These are phyloP conservation scores for Drosophila virilis DNA, from an alignment of 1,140 invertebrate species.

Conservation along the genomic window DNA sequence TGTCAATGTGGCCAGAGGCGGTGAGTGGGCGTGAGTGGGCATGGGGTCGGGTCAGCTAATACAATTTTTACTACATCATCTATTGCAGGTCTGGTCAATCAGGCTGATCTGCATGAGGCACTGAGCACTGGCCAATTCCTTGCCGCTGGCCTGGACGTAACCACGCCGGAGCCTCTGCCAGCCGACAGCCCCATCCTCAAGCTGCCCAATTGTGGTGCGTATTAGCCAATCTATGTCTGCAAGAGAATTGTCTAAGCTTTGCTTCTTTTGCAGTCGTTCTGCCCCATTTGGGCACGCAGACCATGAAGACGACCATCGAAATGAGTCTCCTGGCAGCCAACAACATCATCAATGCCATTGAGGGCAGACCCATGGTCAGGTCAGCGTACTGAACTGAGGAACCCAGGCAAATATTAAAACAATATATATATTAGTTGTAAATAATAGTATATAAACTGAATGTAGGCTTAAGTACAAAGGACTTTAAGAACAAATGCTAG, in stretches of 20 bases:
- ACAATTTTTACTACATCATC: accelerated
- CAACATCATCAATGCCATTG: slow-evolving; percentile 92
- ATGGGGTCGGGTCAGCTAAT: too few species aligned
- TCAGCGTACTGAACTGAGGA: slow-evolving; percentile 74
- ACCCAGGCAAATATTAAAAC: background rate
- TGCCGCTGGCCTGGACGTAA: slow-evolving; percentile 95
- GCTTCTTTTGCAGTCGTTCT: slow-evolving; percentile 87
- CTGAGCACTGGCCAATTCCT: slow-evolving; percentile 89
- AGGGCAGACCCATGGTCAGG: slow-evolving; percentile 88
- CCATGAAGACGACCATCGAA: slow-evolving; percentile 89
- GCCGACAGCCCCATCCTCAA: slow-evolving; percentile 90
- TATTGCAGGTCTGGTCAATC: slow-evolving; percentile 88
- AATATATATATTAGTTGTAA: background rate
- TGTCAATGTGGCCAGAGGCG: slow-evolving; percentile 92
- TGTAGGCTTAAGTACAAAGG: too few species aligned
- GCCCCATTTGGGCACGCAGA: slow-evolving; percentile 95
- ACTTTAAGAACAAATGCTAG: too few species aligned
- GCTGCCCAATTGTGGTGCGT: slow-evolving; percentile 91
- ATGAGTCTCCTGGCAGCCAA: slow-evolving; percentile 92
- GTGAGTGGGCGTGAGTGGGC: slow-evolving; percentile 63
- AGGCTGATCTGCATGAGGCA: slow-evolving; percentile 90
- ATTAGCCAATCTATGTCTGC: slow-evolving; percentile 7
- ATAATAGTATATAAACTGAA: background rate
- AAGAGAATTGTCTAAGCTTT: slow-evolving; percentile 1
- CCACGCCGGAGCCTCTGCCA: slow-evolving; percentile 94